phyloP scores from a whole-genome alignment of 2,113 vertebrate species.

The Oncorhynchus keta region DNA sequence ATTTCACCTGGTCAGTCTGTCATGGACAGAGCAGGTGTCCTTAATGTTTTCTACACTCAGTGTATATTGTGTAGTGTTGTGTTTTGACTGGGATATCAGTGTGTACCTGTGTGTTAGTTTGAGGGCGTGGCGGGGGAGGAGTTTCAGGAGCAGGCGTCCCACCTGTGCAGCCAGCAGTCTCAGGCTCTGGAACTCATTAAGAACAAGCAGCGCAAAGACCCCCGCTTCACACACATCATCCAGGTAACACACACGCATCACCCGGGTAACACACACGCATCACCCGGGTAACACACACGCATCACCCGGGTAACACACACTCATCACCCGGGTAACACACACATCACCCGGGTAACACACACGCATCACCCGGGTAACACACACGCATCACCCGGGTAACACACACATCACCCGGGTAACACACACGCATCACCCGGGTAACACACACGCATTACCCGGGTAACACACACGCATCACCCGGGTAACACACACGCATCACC shows the following conservation, averaged over 20 bases:
- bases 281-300: not conserved
- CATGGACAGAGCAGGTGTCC: no score
- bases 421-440: not conserved
- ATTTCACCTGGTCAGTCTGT: no score
- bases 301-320: conserved; percentile 12
- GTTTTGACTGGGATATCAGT: not conserved
- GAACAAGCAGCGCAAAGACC: conserved; percentile 90
- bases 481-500: not conserved
- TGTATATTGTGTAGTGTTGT: no score
- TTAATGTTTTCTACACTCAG: no score
- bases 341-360: not conserved
- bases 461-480: not conserved
- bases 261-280: not conserved
- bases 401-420: no score
- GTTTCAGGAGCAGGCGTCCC: conserved; percentile 84
- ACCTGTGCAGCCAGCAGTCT: conserved; percentile 88
- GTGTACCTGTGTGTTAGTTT: conserved; percentile 68
- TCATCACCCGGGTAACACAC: not conserved
- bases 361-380: conserved; percentile 31
- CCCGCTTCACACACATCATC: conserved; percentile 80
- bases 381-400: no score
- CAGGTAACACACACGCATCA: conserved; percentile 41
- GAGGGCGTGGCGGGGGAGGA: conserved; percentile 83
- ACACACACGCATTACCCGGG: not conserved
- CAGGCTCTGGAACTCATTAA: conserved; percentile 89